Evolutionary conservation across 2,113 vertebrate genomes (phyloP).

Genomic region (Gobiocypris rarus): DNA sequence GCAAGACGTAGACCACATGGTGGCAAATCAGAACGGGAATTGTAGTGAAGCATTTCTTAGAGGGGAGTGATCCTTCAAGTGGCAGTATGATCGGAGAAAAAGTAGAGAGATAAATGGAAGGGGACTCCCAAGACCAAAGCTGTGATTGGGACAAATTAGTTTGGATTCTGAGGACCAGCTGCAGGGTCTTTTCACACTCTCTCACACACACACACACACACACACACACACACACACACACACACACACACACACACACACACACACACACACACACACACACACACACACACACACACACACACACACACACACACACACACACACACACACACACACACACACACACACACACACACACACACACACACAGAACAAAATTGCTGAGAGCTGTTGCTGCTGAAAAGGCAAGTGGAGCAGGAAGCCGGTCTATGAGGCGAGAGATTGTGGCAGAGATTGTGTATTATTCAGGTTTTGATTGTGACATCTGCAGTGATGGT

Average conservation of each 20-base stretch:
- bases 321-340: not conserved
- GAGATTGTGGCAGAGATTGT: conserved; percentile 67
- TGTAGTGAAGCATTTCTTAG: conserved; percentile 26
- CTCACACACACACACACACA: conserved; percentile 26
- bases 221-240: conserved; percentile 21
- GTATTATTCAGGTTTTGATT: conserved; percentile 73
- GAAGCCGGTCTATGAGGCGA: conserved; percentile 63
- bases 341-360: conserved; percentile 26
- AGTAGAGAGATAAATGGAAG: conserved; percentile 35
- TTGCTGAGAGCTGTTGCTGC: conserved; percentile 42
- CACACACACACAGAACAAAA: conserved; percentile 31
- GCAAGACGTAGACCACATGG: conserved; percentile 41
- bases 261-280: conserved; percentile 13
- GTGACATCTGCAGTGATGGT: conserved; percentile 74
- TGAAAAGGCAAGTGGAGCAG: conserved; percentile 59
- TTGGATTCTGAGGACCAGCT: conserved; percentile 57
- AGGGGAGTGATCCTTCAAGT: conserved; percentile 37
- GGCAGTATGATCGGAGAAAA: conserved; percentile 21
- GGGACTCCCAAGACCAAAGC: conserved; percentile 52
- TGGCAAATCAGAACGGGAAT: conserved; percentile 47
- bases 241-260: conserved; percentile 17
- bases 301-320: not conserved
- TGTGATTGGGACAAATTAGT: conserved; percentile 56
- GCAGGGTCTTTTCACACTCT: conserved; percentile 45
- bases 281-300: conserved; percentile 27